These are phyloP conservation scores for Mormyrus hasselquistii DNA, from an alignment of 2,797 vertebrate species.

Conservation along the genomic window DNA sequence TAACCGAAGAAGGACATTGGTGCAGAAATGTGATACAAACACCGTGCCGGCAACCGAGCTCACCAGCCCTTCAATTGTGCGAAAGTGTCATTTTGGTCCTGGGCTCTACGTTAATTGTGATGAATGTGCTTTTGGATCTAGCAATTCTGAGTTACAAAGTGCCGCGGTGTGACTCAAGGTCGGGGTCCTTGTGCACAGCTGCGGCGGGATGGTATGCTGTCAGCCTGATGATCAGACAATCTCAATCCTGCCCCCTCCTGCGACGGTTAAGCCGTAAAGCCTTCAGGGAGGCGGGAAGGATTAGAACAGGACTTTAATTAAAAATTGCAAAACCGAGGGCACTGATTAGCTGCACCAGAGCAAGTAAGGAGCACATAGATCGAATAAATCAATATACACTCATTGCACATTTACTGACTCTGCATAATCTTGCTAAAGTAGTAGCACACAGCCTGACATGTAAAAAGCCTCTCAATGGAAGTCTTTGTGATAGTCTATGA, in stretches of 20 bases:
- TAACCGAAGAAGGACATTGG: neutral
- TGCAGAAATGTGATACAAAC: neutral
- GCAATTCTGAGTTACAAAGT: neutral
- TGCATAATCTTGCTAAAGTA: constrained; percentile 13
- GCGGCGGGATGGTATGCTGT: neutral
- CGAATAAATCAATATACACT: constrained; percentile 39
- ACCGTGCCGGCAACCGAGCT: neutral
- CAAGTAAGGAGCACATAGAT: constrained; percentile 35
- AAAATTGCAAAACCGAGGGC: constrained; percentile 37
- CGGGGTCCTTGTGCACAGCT: neutral
- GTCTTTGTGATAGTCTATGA: neutral
- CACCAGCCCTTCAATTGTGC: neutral
- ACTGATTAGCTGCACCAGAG: constrained; percentile 29
- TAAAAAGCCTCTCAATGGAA: neutral
- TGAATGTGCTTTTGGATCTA: neutral
- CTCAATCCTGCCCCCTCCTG: neutral
- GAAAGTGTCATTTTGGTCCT: neutral
- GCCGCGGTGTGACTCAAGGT: neutral
- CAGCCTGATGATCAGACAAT: neutral
- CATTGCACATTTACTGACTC: constrained; percentile 24
- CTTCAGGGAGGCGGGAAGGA: constrained; percentile 29
- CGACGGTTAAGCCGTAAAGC: constrained; percentile 20
- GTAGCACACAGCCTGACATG: neutral
- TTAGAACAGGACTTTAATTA: constrained; percentile 47
- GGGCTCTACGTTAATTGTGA: neutral